Evolutionary conservation across 2,113 vertebrate species (phyloP), one percentile per base, ranked within the genome.

Genomic region (Excalfactoria chinensis): DNA sequence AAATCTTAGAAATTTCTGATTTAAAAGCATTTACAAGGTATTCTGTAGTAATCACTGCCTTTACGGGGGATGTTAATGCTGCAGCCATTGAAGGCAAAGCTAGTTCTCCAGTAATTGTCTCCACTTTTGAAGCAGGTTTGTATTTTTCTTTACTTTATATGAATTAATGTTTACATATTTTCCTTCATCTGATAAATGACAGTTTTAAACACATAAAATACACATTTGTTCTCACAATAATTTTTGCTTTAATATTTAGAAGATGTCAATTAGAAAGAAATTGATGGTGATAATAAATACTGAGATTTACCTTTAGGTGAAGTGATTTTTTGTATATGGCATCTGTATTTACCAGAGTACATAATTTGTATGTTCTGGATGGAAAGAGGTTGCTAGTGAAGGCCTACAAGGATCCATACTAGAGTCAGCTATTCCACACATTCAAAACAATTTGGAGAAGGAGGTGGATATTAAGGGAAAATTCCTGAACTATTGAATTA

Each of bases 101-200:
- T 55, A 98, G 98, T 34, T 89, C 97, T 37, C 97, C 98, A 19
- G 56, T 98, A 40, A 95, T 97, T 77, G 97, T 98, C 93, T 98
- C 98, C 64, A 99, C 99, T 48, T 97, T 99, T 92, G 99, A 99
- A 96, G 98, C 98, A 93, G 98, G 99, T 99, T 97, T 94, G 97
- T 93, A 46, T 13, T 21, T 66, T 81, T 92, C 86, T 84, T 12
- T 41, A 43, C n/a, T 68, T 76, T 19, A 30, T 41, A 81, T 25
- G 23, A 25, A 81, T 70, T 4, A 34, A 73, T 80, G 25, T 70
- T 88, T 55, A 46, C n/a, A 30, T 11, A 4, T 74, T 78, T 92
- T 75, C 30, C 73, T 86, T 72, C 6, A 60, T 40, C 62, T 87
- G 32, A 35, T 64, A 59, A 64, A 82, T 23, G 7, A 86, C 56